Evolutionary conservation across 30 jellyfish, hydroid and myxozoan genomes (phyloP).

Genomic region (Cassiopea xamachana): DNA sequence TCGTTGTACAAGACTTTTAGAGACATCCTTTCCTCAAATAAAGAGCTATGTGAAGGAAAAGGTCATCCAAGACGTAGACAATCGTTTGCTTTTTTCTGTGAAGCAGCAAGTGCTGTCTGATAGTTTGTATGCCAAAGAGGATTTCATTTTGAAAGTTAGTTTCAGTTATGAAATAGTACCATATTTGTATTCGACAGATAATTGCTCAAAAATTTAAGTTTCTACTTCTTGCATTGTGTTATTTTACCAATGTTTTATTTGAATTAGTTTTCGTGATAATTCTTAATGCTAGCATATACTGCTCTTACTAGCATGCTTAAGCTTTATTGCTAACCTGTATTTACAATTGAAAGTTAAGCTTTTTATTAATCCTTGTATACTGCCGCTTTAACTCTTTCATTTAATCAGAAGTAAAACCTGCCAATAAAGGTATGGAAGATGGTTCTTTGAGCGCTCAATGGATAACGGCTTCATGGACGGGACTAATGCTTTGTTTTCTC

Average conservation of each 20-base stretch:
- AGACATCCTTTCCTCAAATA: conserved; percentile 40
- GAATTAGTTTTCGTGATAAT: too few relatives aligned
- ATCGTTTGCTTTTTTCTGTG: conserved; percentile 63
- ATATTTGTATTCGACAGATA: too few relatives aligned
- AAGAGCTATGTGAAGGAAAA: conserved; percentile 12
- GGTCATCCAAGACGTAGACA: conserved; percentile 6
- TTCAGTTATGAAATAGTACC: background rate
- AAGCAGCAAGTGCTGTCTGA: conserved; percentile 76
- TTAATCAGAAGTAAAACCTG: too few relatives aligned
- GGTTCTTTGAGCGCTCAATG: too few relatives aligned
- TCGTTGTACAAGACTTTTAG: conserved; percentile 23
- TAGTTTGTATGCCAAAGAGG: conserved; percentile 44
- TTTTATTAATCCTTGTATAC: too few relatives aligned
- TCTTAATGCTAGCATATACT: too few relatives aligned
- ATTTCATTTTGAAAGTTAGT: conserved; percentile 66
- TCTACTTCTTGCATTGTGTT: background rate
- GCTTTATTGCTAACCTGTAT: too few relatives aligned
- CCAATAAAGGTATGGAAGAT: too few relatives aligned
- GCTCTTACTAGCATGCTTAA: too few relatives aligned
- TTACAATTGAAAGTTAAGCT: too few relatives aligned
- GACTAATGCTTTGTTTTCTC: background rate
- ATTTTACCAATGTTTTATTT: too few relatives aligned
- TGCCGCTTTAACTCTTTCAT: too few relatives aligned
- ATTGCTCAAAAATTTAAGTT: background rate
- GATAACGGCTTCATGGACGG: background rate